Conservation (phyloP, 2,797 vertebrate genomes). For the Lepus townsendii region DNA sequence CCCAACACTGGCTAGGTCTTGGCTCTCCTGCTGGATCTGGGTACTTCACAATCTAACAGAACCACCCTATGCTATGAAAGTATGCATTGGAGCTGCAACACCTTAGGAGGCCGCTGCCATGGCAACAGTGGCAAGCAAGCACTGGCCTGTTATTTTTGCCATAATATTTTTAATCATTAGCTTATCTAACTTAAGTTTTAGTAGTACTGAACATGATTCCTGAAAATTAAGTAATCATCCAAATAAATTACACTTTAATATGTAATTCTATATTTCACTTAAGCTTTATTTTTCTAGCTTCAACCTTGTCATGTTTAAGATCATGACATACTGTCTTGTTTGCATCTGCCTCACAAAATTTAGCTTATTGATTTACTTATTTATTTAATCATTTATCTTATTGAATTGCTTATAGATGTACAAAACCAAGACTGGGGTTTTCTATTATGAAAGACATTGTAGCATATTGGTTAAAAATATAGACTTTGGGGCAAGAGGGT, state of each 20-base stretch:
- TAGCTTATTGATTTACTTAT: neutral
- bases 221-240: constrained; percentile 2
- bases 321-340: neutral
- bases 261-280: neutral
- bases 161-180: neutral
- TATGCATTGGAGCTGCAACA: rapidly evolving
- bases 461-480: too few species aligned
- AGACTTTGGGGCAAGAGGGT: too few species aligned
- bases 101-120: neutral
- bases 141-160: neutral
- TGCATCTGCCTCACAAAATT: neutral
- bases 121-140: neutral
- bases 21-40: neutral
- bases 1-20: neutral
- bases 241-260: neutral
- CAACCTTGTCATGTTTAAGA: neutral
- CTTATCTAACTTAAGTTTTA: neutral
- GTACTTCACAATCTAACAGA: neutral
- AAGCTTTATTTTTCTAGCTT: neutral
- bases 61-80: too few species aligned
- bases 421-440: neutral
- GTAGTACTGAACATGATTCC: neutral
- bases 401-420: neutral
- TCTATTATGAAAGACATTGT: neutral
- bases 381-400: neutral